Percentiles rank a stretch among this genome's conserved stretches.
Conservation (phyloP, 2,888 invertebrate genomes). For the Malthinus seriepunctatus region DNA sequence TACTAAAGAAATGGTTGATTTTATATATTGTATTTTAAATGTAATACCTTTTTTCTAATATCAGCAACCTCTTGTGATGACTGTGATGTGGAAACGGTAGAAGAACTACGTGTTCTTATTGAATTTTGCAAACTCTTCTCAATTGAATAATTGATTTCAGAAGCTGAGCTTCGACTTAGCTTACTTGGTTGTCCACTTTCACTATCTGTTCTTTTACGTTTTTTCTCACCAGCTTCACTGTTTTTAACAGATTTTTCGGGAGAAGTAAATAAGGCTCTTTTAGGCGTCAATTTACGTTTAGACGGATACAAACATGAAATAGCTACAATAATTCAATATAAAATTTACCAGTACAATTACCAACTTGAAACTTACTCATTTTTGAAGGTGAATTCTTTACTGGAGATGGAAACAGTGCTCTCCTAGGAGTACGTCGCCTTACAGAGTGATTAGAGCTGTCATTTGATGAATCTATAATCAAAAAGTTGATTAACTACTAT, state of each 20-base stretch:
- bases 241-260: constrained; percentile 55
- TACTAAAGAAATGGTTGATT: too few species aligned
- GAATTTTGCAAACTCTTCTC: constrained; percentile 3
- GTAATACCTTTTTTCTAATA: constrained; percentile 64
- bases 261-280: constrained; percentile 68
- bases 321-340: constrained; percentile 9
- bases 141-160: constrained; percentile 56
- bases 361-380: constrained; percentile 14
- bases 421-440: constrained; percentile 47
- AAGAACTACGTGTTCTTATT: constrained; percentile 22
- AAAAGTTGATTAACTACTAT: not conserved
- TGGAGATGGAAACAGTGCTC: constrained; percentile 40
- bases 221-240: constrained; percentile 47
- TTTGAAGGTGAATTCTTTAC: constrained; percentile 23
- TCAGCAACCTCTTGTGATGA: constrained; percentile 60
- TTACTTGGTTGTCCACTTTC: constrained; percentile 51
- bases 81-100: not conserved
- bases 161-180: constrained; percentile 63
- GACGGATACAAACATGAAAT: constrained; percentile 40
- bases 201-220: constrained; percentile 58
- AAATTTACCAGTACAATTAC: too few species aligned
- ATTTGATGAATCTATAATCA: constrained; percentile 2
- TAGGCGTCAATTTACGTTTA: constrained; percentile 57
- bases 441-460: constrained; percentile 25
- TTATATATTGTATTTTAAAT: not conserved